Evolutionary conservation across 2,888 invertebrate species (phyloP).

Genomic region (Thecocarcelia acutangulata): DNA sequence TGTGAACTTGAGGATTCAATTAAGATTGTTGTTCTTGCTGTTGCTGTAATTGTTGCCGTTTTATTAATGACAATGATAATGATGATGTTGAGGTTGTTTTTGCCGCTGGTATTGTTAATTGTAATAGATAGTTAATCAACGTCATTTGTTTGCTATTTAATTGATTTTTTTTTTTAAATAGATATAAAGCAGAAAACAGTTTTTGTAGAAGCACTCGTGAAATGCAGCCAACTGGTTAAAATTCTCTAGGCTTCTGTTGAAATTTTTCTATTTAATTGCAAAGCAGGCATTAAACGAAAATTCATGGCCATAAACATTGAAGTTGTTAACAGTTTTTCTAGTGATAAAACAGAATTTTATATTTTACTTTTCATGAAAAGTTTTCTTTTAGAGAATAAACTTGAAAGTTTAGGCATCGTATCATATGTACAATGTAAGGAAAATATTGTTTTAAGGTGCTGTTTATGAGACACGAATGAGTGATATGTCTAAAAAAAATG

Average conservation of each 20-base stretch:
- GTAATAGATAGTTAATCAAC: conserved; percentile 53
- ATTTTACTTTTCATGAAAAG: neutral
- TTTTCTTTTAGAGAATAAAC: no score
- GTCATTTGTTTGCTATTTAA: conserved; percentile 45
- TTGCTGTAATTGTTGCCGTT: conserved; percentile 20
- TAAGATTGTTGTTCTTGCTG: conserved; percentile 32
- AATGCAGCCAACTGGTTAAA: conserved; percentile 35
- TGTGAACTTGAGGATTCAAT: conserved; percentile 66
- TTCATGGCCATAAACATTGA: conserved; percentile 34
- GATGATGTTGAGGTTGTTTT: conserved; percentile 25
- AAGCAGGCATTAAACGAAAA: conserved; percentile 2
- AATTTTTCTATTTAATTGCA: conserved; percentile 30
- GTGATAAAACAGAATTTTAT: no score
- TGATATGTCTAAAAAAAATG: no score
- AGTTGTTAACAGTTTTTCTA: conserved; percentile 13
- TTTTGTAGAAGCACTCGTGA: neutral
- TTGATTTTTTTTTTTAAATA: neutral
- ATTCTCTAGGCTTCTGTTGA: conserved; percentile 41
- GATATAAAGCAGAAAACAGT: no score
- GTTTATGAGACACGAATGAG: no score
- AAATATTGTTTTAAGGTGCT: no score
- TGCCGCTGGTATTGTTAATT: conserved; percentile 44
- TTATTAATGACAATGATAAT: conserved; percentile 19
- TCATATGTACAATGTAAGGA: no score
- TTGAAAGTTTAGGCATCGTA: no score